Evolutionary conservation across 2,113 vertebrate genomes (phyloP), one percentile per base, ranked within the genome.

Genomic region (Pandion haliaetus): DNA sequence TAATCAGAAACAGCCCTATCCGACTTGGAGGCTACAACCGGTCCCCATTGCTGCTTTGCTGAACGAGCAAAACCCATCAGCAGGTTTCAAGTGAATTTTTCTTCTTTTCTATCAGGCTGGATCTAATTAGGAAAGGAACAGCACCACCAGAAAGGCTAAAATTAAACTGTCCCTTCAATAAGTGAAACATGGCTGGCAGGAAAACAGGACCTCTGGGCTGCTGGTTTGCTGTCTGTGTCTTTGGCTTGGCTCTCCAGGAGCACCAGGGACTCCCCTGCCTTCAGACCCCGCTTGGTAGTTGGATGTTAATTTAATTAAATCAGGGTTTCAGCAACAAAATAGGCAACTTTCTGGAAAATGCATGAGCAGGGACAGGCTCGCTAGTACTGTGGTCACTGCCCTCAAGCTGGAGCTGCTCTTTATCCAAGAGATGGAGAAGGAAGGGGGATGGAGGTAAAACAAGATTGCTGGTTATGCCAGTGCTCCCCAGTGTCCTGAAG

Each of bases 111-210:
- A 11, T 65, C 14, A 4, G 79, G 55, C 65, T 92, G 78, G 63
- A 90, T 82, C 79, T 78, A 92, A 89, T 90, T 61, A 88, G 34
- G 45, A 65, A 61, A 52, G 70, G 65, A 92, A 50, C 59, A 85
- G 73, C 54, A 81, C 19, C 20, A 17, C 23, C 36, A 90, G 65
- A 81, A 84, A 84, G 40, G 50, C 73, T 78, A 45, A 84, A 95
- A 92, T 73, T 34, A 90, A 92, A 50, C 65, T 69, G 77, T 78
- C 54, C 49, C 79, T 77, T 82, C 82, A 73, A 55, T 38, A 61
- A 69, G 38, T 9, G 12, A 49, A 59, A 6, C 6, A 5, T 3
- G 10, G 6, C 69, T 57, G 79, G 63, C 80, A 91, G 89, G 65
- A 70, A 66, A 72, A 40, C 4, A 0, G 70, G 40, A 65, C 65